Evolutionary conservation across 2,797 vertebrate genomes (phyloP), one percentile per base, ranked within the genome.

Genomic region (Muscicapa striata): DNA sequence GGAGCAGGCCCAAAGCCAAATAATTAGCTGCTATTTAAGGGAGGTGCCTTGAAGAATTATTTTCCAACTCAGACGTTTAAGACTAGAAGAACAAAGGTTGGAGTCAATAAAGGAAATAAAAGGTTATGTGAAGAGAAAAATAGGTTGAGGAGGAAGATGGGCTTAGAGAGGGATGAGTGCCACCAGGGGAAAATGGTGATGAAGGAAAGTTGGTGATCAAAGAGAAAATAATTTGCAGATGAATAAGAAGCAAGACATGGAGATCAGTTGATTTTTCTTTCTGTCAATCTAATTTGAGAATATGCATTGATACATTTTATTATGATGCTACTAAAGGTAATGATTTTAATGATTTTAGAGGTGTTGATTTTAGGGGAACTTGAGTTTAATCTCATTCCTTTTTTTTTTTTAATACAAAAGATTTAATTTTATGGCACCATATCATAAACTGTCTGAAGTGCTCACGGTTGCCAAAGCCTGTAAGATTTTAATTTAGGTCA

Each of bases 401-500:
- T 30, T 58, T 30, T 77, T 49, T 41, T 36, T 36, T 36, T 36
- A 45, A 52, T 36, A 21, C 8, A 52, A 52, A 26, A 81, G 52
- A 41, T 46, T 51, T 45, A 18, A 48, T 81, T 86, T 64, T 78
- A 24, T 27, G 70, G 4, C 45, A 43, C 48, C 2, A 0, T 63
- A 40, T 24, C 3, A 3, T 9, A 66, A 16, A 51, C 40, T 54
- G 23, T 38, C 41, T 68, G 77, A 90, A 75, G 32, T 61, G 26
- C 66, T 79, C 57, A 48, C 9, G 11, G 75, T 16, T 91, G 27
- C 61, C 51, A 74, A 79, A 75, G 52, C n/a, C 18, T 51, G 32
- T 32, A 40, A 82, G 36, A 64, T 94, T 92, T 94, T 84, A 82
- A 66, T 89, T 89, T 85, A 63, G 68, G 70, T 76, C 79, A 59